Evolutionary conservation across 2,797 vertebrate genomes (phyloP), one percentile per base, ranked within the genome.

Genomic region (Orestias chungarensis): DNA sequence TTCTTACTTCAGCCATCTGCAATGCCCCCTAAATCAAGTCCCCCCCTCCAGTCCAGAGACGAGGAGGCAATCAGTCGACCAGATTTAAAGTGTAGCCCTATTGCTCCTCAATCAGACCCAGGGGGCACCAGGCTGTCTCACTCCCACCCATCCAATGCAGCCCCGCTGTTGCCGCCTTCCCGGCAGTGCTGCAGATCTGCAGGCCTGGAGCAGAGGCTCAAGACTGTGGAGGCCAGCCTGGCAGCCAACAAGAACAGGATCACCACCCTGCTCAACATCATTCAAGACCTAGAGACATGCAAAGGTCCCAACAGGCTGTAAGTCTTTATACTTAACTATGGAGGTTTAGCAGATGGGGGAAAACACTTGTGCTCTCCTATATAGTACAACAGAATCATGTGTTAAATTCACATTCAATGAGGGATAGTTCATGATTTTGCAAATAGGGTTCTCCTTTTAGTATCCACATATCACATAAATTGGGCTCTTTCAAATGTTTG

Each of bases 211-310:
- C 95, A 95, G 89, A 95, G 95, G 87, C 95, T 98, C 3, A 95
- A 96, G 82, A 94, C 86, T 0, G 96, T 98, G 81, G 96, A 98
- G 91, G 95, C 96, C 91, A 96, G 95, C 78, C 93, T 99, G 89
- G 96, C 96, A 70, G 96, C 96, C 6, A 99, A 98, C 88, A 96
- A 97, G 89, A 95, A 96, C 94, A 95, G 97, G 93, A 97, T 99
- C 92, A 95, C 96, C 70, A 96, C 96, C 81, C 95, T 99, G 83
- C 90, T 99, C 87, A 97, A 98, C 93, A 96, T 98, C 91, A 98
- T 99, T 92, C 96, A 98, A 90, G 96, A 98, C 92, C 89, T 99
- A 93, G 97, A 99, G 94, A 96, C 92, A 81, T 95, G 95, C 88
- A 94, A 95, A 71, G 95, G 95, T 73, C 95, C 96, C 82, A 96